These are phyloP conservation scores for Drosophila carrolli DNA, from an alignment of 1,140 invertebrate genomes.

Conservation along the genomic window DNA sequence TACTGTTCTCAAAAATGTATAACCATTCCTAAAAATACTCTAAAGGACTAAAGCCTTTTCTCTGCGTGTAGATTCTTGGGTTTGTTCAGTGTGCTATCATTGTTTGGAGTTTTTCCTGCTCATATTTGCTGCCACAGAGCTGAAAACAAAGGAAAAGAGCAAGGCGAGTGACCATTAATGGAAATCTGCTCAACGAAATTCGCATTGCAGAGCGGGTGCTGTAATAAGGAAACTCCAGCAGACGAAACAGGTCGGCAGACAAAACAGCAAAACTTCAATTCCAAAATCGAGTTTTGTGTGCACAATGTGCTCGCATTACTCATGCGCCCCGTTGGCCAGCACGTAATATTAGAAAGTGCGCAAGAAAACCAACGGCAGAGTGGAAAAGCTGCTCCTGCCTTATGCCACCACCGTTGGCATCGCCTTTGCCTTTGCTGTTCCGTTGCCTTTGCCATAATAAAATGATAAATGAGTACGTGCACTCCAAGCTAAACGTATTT, in stretches of 20 bases:
- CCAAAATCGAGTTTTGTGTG: slow-evolving; percentile 46
- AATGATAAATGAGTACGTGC: slow-evolving; percentile 70
- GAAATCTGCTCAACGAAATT: slow-evolving; percentile 36
- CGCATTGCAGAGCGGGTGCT: slow-evolving; percentile 17
- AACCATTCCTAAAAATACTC: neutral
- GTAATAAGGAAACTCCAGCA: slow-evolving; percentile 30
- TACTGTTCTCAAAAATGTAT: too few relatives aligned
- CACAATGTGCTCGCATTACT: slow-evolving; percentile 59
- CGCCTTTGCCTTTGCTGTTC: neutral
- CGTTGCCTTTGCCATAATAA: slow-evolving; percentile 45
- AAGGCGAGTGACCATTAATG: slow-evolving; percentile 49
- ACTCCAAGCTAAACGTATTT: slow-evolving; percentile 60
- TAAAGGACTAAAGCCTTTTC: slow-evolving; percentile 7
- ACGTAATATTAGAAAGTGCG: slow-evolving; percentile 40
- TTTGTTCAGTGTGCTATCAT: slow-evolving; percentile 46
- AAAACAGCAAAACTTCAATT: slow-evolving; percentile 36
- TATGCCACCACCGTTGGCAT: neutral
- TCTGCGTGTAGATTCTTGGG: slow-evolving; percentile 3
- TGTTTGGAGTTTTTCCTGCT: slow-evolving; percentile 66
- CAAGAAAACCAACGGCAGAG: slow-evolving; percentile 35
- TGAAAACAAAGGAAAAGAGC: slow-evolving; percentile 24
- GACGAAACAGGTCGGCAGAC: slow-evolving; percentile 13
- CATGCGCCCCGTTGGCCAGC: slow-evolving; percentile 60
- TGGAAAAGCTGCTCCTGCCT: slow-evolving; percentile 15
- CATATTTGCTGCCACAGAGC: slow-evolving; percentile 57